Percentiles rank a stretch among this genome's conserved stretches.
phyloP scores from a whole-genome alignment of 92 coral and sea anemone genomes.

The Ricordea florida region DNA sequence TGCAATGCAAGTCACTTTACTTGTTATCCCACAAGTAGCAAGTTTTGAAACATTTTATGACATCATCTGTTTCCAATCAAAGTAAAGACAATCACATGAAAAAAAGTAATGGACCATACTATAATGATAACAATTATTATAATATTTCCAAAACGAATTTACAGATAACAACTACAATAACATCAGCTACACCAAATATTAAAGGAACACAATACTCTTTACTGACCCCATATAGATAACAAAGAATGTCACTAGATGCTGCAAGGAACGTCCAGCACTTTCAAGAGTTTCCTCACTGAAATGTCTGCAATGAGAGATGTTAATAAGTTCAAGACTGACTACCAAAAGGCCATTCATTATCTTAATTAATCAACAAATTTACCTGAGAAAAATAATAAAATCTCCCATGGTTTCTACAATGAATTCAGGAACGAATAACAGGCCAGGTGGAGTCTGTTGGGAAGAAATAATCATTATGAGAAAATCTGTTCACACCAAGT shows the following conservation, averaged over 20 bases:
- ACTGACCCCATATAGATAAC: slow-evolving; percentile 92
- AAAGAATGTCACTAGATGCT: slow-evolving; percentile 87
- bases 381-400: slow-evolving; percentile 90
- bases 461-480: neutral
- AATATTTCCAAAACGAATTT: no score
- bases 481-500: no score
- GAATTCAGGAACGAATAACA: slow-evolving; percentile 88
- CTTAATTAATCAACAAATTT: neutral
- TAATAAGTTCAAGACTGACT: neutral
- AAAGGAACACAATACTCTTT: no score
- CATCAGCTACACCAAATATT: no score
- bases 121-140: no score
- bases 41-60: no score
- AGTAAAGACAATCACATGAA: no score
- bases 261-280: slow-evolving; percentile 78
- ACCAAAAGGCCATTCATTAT: neutral
- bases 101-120: neutral
- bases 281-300: slow-evolving; percentile 96
- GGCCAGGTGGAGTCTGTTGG: slow-evolving; percentile 80
- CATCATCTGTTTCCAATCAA: no score
- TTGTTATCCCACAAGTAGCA: no score
- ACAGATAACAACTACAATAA: no score
- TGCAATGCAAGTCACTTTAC: no score
- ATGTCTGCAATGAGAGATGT: slow-evolving; percentile 65
- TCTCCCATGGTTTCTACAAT: slow-evolving; percentile 94